Evolutionary conservation across 2,888 invertebrate genomes (phyloP).

Genomic region (Rhogogaster chlorosoma): DNA sequence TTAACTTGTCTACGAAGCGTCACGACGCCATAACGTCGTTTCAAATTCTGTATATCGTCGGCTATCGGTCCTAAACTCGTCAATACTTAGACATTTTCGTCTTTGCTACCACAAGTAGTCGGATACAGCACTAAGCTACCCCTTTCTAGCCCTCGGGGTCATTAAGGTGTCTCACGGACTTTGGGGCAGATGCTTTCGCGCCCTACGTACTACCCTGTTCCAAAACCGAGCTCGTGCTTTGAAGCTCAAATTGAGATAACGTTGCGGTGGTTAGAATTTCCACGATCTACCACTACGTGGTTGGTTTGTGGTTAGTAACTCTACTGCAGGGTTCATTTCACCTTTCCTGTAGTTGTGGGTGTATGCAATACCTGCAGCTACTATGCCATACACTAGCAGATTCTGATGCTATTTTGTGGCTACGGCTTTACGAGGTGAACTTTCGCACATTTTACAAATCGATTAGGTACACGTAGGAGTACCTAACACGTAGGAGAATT

Average conservation of each 20-base stretch:
- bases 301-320: constrained; percentile 12
- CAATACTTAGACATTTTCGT: not conserved
- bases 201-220: constrained; percentile 67
- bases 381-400: not conserved
- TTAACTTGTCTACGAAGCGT: not conserved
- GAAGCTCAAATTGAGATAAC: constrained; percentile 71
- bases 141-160: not conserved
- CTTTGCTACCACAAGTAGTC: not conserved
- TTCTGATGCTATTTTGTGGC: not conserved
- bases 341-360: not conserved
- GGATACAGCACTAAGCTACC: not conserved
- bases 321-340: not conserved
- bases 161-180: not conserved
- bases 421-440: not conserved
- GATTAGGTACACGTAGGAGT: not conserved
- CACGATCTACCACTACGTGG: not conserved
- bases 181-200: not conserved
- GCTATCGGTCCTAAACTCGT: constrained; percentile 6
- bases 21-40: not conserved
- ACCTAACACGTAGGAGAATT: no score
- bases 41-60: not conserved
- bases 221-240: constrained; percentile 72
- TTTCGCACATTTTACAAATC: not conserved
- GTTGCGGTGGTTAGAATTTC: constrained; percentile 32
- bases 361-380: constrained; percentile 1